Evolutionary conservation across 2,113 vertebrate genomes (phyloP).

Genomic region (Pterophyllum scalare): DNA sequence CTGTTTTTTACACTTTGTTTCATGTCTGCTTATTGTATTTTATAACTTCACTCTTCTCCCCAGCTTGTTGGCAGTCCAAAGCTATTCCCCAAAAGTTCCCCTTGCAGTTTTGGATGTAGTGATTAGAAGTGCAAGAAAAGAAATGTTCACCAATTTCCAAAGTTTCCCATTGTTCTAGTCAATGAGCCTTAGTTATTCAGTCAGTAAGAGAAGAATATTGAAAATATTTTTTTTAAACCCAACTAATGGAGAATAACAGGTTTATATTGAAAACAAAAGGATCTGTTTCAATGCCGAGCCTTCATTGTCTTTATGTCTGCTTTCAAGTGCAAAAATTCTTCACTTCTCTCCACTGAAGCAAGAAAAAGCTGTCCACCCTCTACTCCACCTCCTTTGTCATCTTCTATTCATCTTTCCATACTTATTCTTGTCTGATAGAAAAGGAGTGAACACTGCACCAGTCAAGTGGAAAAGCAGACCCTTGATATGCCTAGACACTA

Average conservation of each 20-base stretch:
- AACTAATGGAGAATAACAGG: slow-evolving; percentile 25
- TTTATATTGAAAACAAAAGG: slow-evolving; percentile 51
- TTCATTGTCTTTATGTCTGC: slow-evolving; percentile 38
- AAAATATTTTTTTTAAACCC: neutral
- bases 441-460: slow-evolving; percentile 57
- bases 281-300: slow-evolving; percentile 29
- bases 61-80: neutral
- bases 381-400: slow-evolving; percentile 66
- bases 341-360: slow-evolving; percentile 69
- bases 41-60: slow-evolving; percentile 3
- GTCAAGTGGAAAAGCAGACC: slow-evolving; percentile 62
- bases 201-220: slow-evolving; percentile 3
- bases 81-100: neutral
- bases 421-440: slow-evolving; percentile 58
- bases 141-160: neutral
- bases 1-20: neutral
- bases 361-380: slow-evolving; percentile 62
- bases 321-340: slow-evolving; percentile 66
- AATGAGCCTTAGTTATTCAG: slow-evolving; percentile 2
- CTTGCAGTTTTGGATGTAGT: neutral
- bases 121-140: slow-evolving; percentile 8
- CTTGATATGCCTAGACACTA: slow-evolving; percentile 44
- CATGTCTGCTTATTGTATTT: neutral
- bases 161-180: neutral
- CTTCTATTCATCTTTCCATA: slow-evolving; percentile 53